Base-by-base conservation (phyloP, 2,888 invertebrate species). In the Venustoraphidia nigricollis region DNA sequence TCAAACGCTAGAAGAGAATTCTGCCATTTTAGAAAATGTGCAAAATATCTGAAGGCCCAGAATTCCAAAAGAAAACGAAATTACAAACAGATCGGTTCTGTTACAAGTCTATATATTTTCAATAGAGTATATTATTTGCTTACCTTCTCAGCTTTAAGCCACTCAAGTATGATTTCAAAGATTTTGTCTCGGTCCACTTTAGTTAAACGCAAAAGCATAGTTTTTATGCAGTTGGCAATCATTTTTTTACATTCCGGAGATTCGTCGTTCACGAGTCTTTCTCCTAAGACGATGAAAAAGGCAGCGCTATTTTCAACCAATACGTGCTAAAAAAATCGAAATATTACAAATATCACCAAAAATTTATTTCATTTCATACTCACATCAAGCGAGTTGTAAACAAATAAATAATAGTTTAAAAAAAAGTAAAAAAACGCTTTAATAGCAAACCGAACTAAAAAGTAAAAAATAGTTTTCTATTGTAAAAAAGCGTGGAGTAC, bases 201-300 rank as follows among this genome's bases (percentile, higher is more conserved):
- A 0, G 73, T 65, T 1, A 83, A 60, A 45, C 78, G 73, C 3
- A 60, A 63, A 11, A 95, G 63, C 65, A 94, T 69, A 2, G 75
- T 66, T 55, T 83, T 81, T 10, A 95, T 69, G 50, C 84, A 83
- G 34, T 73, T 69, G 0, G 88, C 85, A 10, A 83, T 77, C 47
- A 77, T 72, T 56, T 83, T 83, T 17, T 85, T 75, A 57, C 91
- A 91, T 10, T 76, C 75, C 0, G 83, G 72, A 36, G 83, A 81
- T 4, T 82, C 77, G 57, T 96, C 95, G 61, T 92, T 89, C 9
- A 91, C 73, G 60, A 95, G 71, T 44, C 85, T 72, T 0, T 82
- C 79, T 9, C 88, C 82, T 27, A 94, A 66, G 0, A 84, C 77
- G 0, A 92, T 64, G 46, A 90, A 80, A 13, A 94, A 71, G 34